A percentile compares a stretch with the other conserved stretches of the same genome.
Conservation (phyloP, 2,797 vertebrate species). For the Diglossa cyanea region DNA sequence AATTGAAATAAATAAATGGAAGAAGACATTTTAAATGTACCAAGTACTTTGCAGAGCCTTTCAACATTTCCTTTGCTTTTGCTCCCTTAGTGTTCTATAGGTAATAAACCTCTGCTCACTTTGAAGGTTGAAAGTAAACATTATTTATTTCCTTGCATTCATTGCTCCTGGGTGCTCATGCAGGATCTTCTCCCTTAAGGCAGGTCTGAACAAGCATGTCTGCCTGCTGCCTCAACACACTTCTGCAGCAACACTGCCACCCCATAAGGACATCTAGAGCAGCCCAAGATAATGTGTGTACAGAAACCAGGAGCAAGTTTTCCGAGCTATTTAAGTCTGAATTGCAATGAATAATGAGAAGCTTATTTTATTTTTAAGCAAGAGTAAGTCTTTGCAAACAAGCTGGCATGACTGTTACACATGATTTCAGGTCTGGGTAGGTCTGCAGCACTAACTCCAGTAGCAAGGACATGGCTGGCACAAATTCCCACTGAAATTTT, state of each 20-base stretch:
- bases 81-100: background rate
- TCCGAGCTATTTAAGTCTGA: background rate
- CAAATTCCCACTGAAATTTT: background rate
- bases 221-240: background rate
- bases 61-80: background rate
- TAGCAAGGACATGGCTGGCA: background rate
- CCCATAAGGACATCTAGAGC: background rate
- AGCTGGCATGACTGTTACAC: background rate
- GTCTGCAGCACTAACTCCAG: background rate
- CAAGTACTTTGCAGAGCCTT: background rate
- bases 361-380: background rate
- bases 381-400: background rate
- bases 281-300: background rate
- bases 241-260: background rate
- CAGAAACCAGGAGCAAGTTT: background rate
- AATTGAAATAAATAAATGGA: background rate
- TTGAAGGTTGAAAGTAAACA: background rate
- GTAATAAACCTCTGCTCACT: background rate
- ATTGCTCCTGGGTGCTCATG: background rate
- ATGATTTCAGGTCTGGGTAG: background rate
- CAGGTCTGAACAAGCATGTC: fast-evolving
- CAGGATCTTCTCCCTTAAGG: background rate
- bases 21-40: background rate
- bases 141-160: background rate
- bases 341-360: background rate